phyloP scores from a whole-genome alignment of 2,888 invertebrate genomes.

The Tupiocoris notatus region DNA sequence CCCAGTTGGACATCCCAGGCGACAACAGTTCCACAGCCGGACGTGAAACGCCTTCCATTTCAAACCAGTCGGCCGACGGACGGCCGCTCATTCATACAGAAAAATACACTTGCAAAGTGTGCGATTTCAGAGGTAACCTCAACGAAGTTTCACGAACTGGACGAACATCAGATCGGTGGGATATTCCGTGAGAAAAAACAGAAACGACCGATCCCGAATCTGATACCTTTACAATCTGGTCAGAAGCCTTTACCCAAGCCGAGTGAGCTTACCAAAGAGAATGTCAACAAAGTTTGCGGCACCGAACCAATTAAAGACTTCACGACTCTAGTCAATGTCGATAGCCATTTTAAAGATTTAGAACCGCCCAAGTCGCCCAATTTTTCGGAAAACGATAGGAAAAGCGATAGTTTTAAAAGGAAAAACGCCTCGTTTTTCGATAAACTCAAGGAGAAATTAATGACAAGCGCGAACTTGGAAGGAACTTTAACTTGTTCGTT shows the following conservation, averaged over 20 bases:
- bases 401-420: slow-evolving; percentile 57
- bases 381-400: slow-evolving; percentile 45
- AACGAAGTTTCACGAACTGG: slow-evolving; percentile 61
- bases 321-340: slow-evolving; percentile 55
- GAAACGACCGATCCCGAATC: slow-evolving; percentile 69
- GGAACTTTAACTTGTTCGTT: slow-evolving; percentile 67
- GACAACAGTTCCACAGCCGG: slow-evolving; percentile 6
- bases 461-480: slow-evolving; percentile 62
- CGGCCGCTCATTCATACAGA: slow-evolving; percentile 39
- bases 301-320: slow-evolving; percentile 60
- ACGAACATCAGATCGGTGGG: slow-evolving; percentile 54
- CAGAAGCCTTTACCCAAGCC: not conserved
- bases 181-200: slow-evolving; percentile 40
- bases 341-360: slow-evolving; percentile 10
- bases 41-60: slow-evolving; percentile 2
- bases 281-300: slow-evolving; percentile 23
- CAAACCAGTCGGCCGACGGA: not conserved
- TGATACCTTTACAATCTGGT: slow-evolving; percentile 63
- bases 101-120: slow-evolving; percentile 55
- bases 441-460: slow-evolving; percentile 71
- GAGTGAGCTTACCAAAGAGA: slow-evolving; percentile 36
- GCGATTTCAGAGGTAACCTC: slow-evolving; percentile 60
- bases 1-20: slow-evolving; percentile 39
- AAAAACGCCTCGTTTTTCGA: slow-evolving; percentile 80
- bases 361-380: slow-evolving; percentile 48